Evolutionary conservation across 2,888 invertebrate species (phyloP), one percentile per base, ranked within the genome.

Genomic region (Drosophila austrosaltans): DNA sequence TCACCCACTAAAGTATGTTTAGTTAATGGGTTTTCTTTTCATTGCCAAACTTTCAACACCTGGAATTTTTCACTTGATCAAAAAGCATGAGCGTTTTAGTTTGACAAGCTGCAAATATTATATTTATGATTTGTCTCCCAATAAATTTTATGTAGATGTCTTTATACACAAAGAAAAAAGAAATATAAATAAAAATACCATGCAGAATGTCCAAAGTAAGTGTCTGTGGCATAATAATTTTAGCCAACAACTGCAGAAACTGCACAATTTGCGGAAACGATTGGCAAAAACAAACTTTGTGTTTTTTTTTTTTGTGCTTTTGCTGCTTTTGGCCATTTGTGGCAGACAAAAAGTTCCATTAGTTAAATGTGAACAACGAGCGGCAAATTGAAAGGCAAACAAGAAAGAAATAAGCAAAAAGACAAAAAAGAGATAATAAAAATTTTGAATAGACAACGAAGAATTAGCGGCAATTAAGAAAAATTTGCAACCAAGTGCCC

Each of bases 401-500:
- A n/a, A 39, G 3, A 25, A 10, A 53, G 2, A 25, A 10, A 53
- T 59, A 30, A 36, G 20, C 12, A 42, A 65, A 42, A 61, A 16
- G 36, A 42, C 48, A 61, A 12, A 22, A 28, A 42, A 53, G 22
- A 48, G 48, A 48, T 48, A 48, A 48, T 48, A 48, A 22, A 25
- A 48, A 48, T 48, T 48, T 48, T 48, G 10, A 64, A 68, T n/a
- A 60, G 16, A 58, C 62, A 28, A 69, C 48, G 10, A 48, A 22
- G 72, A 88, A 81, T 81, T 81, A 78, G 64, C 79, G 56, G 77
- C 89, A 83, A 83, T 86, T 83, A 86, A 86, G 76, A 73, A 56
- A 76, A 82, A 80, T 76, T 80, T 57, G 70, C 77, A 67, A 66
- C 58, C 64, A 71, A 69, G 61, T 62, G 83, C 77, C 25, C 48